Evolutionary conservation across 1,140 invertebrate genomes (phyloP), one percentile per base, ranked within the genome.

Genomic region (Copidosoma floridanum): DNA sequence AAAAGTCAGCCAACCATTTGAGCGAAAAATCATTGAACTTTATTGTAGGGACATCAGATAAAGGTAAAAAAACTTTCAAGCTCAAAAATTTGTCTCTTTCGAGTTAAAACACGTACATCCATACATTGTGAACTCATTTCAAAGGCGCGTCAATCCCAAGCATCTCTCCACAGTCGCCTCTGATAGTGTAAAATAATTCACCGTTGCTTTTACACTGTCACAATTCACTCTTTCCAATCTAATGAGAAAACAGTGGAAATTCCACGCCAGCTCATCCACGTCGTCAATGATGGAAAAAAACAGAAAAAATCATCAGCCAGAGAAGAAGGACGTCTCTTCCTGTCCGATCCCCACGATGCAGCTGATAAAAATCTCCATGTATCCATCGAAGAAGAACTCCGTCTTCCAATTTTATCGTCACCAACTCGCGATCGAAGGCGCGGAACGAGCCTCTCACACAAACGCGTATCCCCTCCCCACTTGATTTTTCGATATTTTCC

Each of bases 301-400:
- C n/a, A n/a, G n/a, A 57, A 37, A 51, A 51, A 58, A 58, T 58
- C 51, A 41, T 58, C 35, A 47, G 56, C 23, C 38, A 32, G 2
- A n/a, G n/a, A 38, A 26, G 56, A 51, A 44, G 23, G 16, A 23
- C 20, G 29, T n/a, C n/a, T n/a, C 56, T 48, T 11, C 24, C 5
- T 18, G n/a, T 27, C 26, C 37, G 56, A 58, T 58, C n/a, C n/a
- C n/a, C n/a, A n/a, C n/a, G n/a, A 23, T 23, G 29, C 18, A 37
- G 26, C 43, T 10, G 46, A 58, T 51, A 58, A 58, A 29, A 21
- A 38, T 21, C 35, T 10, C 6, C 29, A 11, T n/a, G 53, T 11
- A 37, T 14, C 14, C 7, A n/a, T n/a, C n/a, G n/a, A n/a, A 21
- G 24, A 20, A 32, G n/a, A 24, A 10, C 16, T 2, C 18, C 23